Percentiles rank a stretch among this genome's conserved stretches.
Conservation (phyloP, 2,113 vertebrate species). For the Cyanoliseus patagonus region DNA sequence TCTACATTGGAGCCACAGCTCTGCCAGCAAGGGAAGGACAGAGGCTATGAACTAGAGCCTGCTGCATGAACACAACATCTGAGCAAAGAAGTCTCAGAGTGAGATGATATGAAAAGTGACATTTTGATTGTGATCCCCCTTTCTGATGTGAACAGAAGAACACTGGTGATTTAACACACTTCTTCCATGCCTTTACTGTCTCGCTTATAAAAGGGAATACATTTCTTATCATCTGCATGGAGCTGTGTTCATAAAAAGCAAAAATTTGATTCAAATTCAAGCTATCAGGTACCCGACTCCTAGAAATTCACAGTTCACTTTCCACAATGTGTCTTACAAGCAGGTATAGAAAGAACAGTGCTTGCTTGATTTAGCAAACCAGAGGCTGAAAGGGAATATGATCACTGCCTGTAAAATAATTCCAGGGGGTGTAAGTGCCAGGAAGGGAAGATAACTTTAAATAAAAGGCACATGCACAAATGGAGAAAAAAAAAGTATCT, state of each 20-base stretch:
- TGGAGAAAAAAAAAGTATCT: neutral
- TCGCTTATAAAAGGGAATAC: neutral
- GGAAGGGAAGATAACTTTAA: conserved; percentile 37
- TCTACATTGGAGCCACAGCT: neutral
- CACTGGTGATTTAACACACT: neutral
- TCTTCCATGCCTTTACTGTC: neutral
- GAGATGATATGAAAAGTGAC: neutral
- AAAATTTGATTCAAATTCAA: neutral
- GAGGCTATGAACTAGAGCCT: neutral
- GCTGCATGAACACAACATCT: neutral
- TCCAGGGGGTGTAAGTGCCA: neutral
- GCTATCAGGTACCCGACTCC: neutral
- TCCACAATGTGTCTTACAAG: neutral
- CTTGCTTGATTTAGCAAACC: neutral
- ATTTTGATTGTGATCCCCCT: neutral
- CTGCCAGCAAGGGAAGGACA: neutral
- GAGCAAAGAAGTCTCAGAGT: neutral
- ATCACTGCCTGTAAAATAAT: conserved; percentile 2
- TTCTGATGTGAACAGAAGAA: neutral
- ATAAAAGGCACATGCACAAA: conserved; percentile 25
- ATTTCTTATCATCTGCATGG: neutral
- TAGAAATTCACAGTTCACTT: conserved; percentile 32
- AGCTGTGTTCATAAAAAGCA: neutral
- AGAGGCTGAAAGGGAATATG: neutral
- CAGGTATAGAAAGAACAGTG: neutral